Evolutionary conservation across 2,888 invertebrate genomes (phyloP), one percentile per base, ranked within the genome.

Genomic region (Elysia crispata): DNA sequence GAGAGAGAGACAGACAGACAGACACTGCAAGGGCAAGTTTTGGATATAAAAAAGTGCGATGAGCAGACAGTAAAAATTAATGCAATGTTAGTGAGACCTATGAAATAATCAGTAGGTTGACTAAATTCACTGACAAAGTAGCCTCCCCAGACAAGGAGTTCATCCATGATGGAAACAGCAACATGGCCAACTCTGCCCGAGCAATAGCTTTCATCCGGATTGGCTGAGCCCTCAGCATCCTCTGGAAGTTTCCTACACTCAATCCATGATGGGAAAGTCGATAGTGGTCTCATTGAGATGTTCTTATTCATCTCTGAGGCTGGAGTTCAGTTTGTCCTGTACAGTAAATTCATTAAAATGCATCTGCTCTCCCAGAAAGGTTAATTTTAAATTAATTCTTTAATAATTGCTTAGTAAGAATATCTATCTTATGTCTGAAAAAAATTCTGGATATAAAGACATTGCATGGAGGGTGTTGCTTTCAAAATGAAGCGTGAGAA

Each of bases 101-200:
- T n/a, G n/a, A n/a, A n/a, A 41, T 6, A 41, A 41, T 11, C 3
- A 41, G 11, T 11, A 41, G 41, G 5, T 41, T 41, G 41, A 41
- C 11, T 41, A 5, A 28, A 13, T 6, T 28, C n/a, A 80, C 80
- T 80, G n/a, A 88, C 89, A 81, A 83, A 81, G 73, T 91, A 91
- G n/a, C 92, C 92, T 77, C 91, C 91, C 91, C 91, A 91, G 23
- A 91, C 86, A 41, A 90, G 79, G 84, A 92, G 88, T 73, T 86
- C 87, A 62, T 89, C 88, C 57, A 87, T 89, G 66, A 87, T 85
- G 33, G 84, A 83, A 33, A 89, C 88, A 72, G 90, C 85, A 33
- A 90, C 83, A 84, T 92, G 92, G 41, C 92, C 92, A 78, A 85
- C 85, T 77, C 89, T 84, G 64, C 83, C 81, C n/a, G 64, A 70